Percentiles rank a stretch among this genome's conserved stretches.
Evolutionary conservation across 2,113 vertebrate species (phyloP).

Genomic region (Semnornis frantzii): DNA sequence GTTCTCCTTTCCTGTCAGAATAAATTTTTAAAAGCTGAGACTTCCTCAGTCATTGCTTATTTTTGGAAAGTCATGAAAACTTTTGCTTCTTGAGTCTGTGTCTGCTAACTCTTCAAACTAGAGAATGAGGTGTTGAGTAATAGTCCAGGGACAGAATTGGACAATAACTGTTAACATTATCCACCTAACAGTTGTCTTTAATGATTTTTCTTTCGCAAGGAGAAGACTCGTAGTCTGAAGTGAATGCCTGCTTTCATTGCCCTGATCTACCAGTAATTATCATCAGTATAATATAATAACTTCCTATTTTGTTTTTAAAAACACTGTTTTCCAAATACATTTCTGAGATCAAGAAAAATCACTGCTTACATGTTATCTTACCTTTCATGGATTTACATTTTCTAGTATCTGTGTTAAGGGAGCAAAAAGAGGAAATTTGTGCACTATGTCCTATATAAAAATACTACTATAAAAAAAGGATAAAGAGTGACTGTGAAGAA

Average conservation of each 20-base stretch:
- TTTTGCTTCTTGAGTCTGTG: neutral
- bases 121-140: neutral
- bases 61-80: neutral
- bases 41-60: neutral
- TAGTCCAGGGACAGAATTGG: neutral
- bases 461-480: neutral
- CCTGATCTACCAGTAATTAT: neutral
- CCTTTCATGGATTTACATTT: neutral
- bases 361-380: neutral
- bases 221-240: constrained; percentile 2
- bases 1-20: neutral
- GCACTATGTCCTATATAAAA: neutral
- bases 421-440: neutral
- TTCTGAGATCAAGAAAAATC: neutral
- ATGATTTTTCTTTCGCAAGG: neutral
- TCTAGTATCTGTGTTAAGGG: neutral
- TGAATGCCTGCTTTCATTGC: neutral
- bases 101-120: neutral
- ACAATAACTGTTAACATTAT: neutral
- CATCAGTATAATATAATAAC: neutral
- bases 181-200: neutral
- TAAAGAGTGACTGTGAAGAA: neutral
- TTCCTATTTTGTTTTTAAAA: neutral
- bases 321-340: neutral
- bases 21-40: neutral